Conservation (phyloP, 2,113 vertebrate species). For the Corythornis madagascariensis region DNA sequence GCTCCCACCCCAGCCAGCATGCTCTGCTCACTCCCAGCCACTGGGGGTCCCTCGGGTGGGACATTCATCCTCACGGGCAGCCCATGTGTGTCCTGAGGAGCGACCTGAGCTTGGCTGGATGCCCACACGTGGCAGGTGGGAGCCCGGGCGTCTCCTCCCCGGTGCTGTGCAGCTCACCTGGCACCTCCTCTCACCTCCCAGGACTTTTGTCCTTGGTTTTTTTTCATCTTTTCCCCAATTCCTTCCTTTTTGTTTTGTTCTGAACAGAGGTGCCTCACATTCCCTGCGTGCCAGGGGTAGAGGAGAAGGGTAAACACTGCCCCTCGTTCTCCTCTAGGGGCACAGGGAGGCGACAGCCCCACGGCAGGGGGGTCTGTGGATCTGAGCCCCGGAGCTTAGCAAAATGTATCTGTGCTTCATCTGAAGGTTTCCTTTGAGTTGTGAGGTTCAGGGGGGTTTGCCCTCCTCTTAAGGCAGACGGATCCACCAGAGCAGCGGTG, state of each 20-base stretch:
- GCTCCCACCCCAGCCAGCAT: not conserved
- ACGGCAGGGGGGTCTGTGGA: not conserved
- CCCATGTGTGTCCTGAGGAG: not conserved
- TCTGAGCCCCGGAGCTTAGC: slow-evolving; percentile 33
- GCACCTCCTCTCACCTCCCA: not conserved
- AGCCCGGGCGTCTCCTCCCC: not conserved
- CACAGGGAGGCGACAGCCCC: fast-evolving
- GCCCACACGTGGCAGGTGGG: fast-evolving
- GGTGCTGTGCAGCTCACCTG: no score
- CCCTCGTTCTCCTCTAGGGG: not conserved
- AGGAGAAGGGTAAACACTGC: not conserved
- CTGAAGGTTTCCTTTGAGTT: slow-evolving; percentile 13
- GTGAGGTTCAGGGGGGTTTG: not conserved
- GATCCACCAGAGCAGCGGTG: not conserved
- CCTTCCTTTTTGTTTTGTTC: not conserved
- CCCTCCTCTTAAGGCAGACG: not conserved
- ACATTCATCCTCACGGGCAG: fast-evolving
- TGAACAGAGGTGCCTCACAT: not conserved
- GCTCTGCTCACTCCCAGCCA: not conserved
- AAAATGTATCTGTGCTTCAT: slow-evolving; percentile 24
- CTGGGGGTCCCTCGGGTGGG: not conserved
- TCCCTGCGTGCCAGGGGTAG: not conserved
- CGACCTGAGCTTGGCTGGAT: not conserved
- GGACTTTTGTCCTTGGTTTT: not conserved
- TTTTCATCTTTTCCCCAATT: fast-evolving